Conservation (phyloP, 2,888 invertebrate genomes). For the Chromoteleia sp. region DNA sequence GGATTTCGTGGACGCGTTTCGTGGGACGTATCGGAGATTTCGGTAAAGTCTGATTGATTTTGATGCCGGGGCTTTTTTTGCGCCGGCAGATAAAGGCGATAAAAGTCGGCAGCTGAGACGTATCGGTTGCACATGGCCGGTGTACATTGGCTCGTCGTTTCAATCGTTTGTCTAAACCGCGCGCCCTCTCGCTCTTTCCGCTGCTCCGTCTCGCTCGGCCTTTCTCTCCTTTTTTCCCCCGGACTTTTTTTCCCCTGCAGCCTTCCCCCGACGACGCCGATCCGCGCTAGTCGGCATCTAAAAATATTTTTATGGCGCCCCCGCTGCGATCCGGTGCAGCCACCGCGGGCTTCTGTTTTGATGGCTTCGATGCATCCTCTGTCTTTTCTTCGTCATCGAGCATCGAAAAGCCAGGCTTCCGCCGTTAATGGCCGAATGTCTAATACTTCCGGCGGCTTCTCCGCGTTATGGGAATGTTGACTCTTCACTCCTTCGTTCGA, state of each 20-base stretch:
- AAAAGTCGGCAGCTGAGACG: constrained; percentile 78
- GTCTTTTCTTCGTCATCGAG: constrained; percentile 71
- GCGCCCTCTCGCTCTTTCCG: constrained; percentile 70
- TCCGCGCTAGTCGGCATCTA: constrained; percentile 77
- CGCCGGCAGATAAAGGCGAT: constrained; percentile 64
- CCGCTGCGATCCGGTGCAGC: constrained; percentile 80
- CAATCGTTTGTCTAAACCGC: constrained; percentile 79
- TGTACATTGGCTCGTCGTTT: constrained; percentile 75
- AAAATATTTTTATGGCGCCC: constrained; percentile 85
- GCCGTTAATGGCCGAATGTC: constrained; percentile 76
- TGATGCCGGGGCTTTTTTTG: constrained; percentile 42
- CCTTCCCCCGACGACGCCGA: constrained; percentile 44
- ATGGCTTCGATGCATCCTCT: constrained; percentile 77
- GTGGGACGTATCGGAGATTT: constrained; percentile 51
- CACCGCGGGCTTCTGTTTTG: constrained; percentile 78
- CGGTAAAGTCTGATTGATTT: constrained; percentile 66
- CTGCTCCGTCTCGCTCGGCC: constrained; percentile 42
- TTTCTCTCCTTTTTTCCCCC: constrained; percentile 53
- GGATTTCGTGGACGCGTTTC: constrained; percentile 23
- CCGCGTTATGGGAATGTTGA: constrained; percentile 59
- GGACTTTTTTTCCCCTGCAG: constrained; percentile 51
- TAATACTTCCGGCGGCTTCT: constrained; percentile 76
- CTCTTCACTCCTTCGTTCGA: constrained; percentile 38
- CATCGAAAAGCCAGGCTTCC: constrained; percentile 69
- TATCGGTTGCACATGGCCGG: constrained; percentile 81